Conservation (phyloP, 2,113 vertebrate species). For the Chlamydotis undulata region DNA sequence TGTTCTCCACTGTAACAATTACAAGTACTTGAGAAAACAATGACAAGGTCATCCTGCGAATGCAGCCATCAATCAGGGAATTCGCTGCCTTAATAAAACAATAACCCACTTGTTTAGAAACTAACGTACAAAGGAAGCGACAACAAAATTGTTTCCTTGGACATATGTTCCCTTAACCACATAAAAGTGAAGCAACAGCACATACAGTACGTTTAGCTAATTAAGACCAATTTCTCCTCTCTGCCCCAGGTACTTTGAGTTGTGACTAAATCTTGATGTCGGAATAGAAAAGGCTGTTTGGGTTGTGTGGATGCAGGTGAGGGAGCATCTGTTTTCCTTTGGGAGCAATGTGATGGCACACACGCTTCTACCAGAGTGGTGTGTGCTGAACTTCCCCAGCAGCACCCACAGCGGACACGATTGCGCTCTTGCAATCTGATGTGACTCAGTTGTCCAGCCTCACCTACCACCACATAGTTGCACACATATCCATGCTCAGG, state of each 20-base stretch:
- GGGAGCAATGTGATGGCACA: not conserved
- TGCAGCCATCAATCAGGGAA: conserved; percentile 54
- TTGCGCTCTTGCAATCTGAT: not conserved
- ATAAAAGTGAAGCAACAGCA: conserved; percentile 10
- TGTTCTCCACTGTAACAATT: conserved; percentile 76
- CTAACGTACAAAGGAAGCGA: not conserved
- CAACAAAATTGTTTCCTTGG: conserved; percentile 53
- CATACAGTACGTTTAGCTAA: not conserved
- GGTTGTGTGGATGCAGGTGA: not conserved
- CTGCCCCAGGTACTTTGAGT: not conserved
- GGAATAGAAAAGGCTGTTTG: not conserved
- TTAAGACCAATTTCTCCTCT: conserved; percentile 33
- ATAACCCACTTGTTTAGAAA: conserved; percentile 45
- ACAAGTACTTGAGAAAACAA: conserved; percentile 67
- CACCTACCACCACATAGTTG: not conserved
- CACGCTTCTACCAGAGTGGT: fast-evolving
- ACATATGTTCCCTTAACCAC: conserved; percentile 49
- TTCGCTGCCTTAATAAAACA: conserved; percentile 52
- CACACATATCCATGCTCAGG: not conserved
- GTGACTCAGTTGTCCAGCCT: not conserved
- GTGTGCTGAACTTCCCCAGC: not conserved
- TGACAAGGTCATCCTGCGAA: conserved; percentile 67
- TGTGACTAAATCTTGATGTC: not conserved
- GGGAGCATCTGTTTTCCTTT: not conserved
- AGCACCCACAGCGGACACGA: not conserved